Evolutionary conservation across 37 sponge, comb jelly and placozoan species (phyloP).

Genomic region (Tethya wilhelma): DNA sequence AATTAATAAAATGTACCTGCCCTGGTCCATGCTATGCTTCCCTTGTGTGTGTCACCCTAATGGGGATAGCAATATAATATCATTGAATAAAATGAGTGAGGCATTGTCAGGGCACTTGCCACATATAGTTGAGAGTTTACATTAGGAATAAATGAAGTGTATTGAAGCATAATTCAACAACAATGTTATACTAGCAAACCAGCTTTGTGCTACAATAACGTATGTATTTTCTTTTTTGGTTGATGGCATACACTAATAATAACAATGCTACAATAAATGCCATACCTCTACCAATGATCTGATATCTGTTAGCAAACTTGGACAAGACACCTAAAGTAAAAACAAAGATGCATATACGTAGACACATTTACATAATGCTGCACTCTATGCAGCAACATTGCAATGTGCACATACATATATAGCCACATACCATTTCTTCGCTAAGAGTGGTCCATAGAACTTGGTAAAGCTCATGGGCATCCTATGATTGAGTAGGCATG

Average conservation of each 20-base stretch:
- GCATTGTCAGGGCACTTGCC: background rate
- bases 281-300: background rate
- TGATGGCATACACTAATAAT: background rate
- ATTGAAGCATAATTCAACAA: background rate
- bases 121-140: background rate
- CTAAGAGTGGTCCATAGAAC: constrained; percentile 62
- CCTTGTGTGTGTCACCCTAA: background rate
- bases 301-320: constrained; percentile 13
- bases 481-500: constrained; percentile 22
- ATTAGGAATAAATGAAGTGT: too few species aligned
- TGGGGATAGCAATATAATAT: background rate
- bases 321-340: background rate
- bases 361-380: background rate
- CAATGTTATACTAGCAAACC: background rate
- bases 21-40: constrained; percentile 23
- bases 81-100: background rate
- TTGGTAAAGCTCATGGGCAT: constrained; percentile 84
- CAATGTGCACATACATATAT: background rate
- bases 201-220: background rate
- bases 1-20: constrained; percentile 3
- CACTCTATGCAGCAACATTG: background rate
- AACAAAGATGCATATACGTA: background rate
- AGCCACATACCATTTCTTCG: constrained; percentile 61
- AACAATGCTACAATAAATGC: background rate
- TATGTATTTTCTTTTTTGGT: background rate